These are phyloP conservation scores for Quadriops clusia DNA, from an alignment of 2,888 invertebrate genomes.

Conservation along the genomic window DNA sequence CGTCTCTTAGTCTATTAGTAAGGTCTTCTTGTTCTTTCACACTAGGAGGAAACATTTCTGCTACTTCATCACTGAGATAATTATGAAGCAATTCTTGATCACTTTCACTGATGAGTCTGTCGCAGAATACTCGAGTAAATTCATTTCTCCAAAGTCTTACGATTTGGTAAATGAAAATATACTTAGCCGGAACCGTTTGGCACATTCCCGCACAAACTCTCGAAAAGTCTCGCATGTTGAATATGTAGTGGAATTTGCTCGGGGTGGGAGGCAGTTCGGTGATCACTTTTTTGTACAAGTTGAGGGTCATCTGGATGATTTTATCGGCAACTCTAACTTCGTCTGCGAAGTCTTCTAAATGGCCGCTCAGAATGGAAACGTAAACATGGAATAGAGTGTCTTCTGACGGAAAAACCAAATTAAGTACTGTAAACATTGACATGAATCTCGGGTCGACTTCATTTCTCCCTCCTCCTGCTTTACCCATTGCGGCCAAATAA, in stretches of 20 bases:
- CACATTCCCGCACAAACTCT: conserved; percentile 73
- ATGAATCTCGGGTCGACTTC: conserved; percentile 85
- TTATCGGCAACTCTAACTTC: conserved; percentile 54
- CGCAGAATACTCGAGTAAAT: conserved; percentile 75
- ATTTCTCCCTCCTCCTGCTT: conserved; percentile 80
- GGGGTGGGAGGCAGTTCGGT: conserved; percentile 80
- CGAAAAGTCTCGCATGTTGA: conserved; percentile 84
- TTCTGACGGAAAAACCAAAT: conserved; percentile 73
- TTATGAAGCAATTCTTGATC: conserved; percentile 52
- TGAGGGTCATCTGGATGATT: conserved; percentile 67
- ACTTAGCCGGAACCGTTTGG: conserved; percentile 60
- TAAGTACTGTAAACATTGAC: conserved; percentile 80
- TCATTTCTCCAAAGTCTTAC: conserved; percentile 87
- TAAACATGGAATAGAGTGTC: conserved; percentile 71
- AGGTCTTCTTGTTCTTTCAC: conserved; percentile 12
- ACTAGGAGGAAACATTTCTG: conserved; percentile 40
- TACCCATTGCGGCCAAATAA: conserved; percentile 76
- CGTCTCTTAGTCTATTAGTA: conserved; percentile 12
- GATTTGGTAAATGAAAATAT: conserved; percentile 55
- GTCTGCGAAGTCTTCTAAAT: conserved; percentile 56
- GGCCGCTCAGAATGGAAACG: conserved; percentile 67
- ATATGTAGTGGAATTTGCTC: conserved; percentile 88
- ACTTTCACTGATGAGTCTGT: conserved; percentile 61
- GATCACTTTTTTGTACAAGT: conserved; percentile 69
- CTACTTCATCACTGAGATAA: conserved; percentile 49